These are phyloP conservation scores for Ifrita kowaldi DNA, from an alignment of 2,113 vertebrate species.

Conservation along the genomic window DNA sequence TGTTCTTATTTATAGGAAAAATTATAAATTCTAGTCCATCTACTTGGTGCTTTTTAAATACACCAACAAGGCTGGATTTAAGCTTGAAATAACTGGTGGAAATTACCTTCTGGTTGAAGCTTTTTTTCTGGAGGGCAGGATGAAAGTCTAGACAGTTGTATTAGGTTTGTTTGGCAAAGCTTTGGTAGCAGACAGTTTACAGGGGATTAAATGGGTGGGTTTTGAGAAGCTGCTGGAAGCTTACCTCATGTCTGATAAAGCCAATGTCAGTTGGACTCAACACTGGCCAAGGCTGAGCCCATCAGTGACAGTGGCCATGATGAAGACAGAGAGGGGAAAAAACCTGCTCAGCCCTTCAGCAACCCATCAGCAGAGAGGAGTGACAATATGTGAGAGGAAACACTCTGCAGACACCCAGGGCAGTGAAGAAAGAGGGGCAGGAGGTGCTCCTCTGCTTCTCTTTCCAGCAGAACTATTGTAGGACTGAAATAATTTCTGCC, in stretches of 20 bases:
- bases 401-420: not conserved
- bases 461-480: not conserved
- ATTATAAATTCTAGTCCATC: not conserved
- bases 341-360: not conserved
- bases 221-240: not conserved
- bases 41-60: not conserved
- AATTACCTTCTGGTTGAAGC: not conserved
- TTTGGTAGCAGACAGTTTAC: not conserved
- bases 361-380: not conserved
- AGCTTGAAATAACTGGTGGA: not conserved
- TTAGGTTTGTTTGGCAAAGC: not conserved
- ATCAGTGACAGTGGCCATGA: rapidly evolving
- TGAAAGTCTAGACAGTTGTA: not conserved
- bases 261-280: rapidly evolving
- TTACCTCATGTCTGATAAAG: rapidly evolving
- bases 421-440: not conserved
- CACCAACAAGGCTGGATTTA: not conserved
- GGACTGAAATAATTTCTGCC: not conserved
- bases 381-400: not conserved
- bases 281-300: not conserved
- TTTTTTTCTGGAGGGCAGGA: not conserved
- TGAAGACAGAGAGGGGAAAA: not conserved
- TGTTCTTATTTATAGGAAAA: not conserved
- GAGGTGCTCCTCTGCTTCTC: not conserved
- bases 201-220: not conserved